A percentile compares a stretch with the other conserved stretches of the same genome.
These are phyloP conservation scores for Actenoides lindsayi DNA, from an alignment of 2,113 vertebrate genomes.

Conservation along the genomic window DNA sequence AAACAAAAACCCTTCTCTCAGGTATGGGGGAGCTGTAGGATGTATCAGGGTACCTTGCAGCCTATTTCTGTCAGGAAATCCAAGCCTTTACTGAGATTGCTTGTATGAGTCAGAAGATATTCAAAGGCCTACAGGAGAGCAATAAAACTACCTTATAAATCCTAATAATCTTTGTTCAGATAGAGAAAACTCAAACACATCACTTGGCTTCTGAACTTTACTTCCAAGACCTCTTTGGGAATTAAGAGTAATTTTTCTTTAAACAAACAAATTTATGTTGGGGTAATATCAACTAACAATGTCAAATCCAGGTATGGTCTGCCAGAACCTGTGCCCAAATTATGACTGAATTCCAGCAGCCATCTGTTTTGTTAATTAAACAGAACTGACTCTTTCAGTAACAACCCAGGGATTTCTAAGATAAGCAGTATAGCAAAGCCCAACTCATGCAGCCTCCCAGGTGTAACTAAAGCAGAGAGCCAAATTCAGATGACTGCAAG, in stretches of 20 bases:
- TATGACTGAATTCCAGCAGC: slow-evolving; percentile 12
- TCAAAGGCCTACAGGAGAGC: background rate
- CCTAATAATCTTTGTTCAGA: background rate
- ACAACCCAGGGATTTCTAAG: background rate
- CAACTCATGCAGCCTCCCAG: background rate
- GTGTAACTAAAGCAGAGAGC: slow-evolving; percentile 4
- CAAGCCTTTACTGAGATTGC: background rate
- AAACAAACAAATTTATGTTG: background rate
- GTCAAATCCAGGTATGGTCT: slow-evolving; percentile 2
- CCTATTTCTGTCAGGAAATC: background rate
- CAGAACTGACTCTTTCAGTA: background rate
- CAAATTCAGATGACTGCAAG: background rate
- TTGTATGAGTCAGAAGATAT: background rate
- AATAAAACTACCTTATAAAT: background rate
- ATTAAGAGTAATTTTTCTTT: background rate
- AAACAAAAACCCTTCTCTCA: background rate
- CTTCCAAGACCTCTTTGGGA: background rate
- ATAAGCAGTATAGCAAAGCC: background rate
- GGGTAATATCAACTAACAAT: background rate
- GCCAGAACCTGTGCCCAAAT: slow-evolving; percentile 24
- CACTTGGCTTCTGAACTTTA: background rate
- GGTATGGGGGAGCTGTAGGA: background rate
- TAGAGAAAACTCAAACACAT: background rate
- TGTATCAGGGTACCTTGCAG: background rate
- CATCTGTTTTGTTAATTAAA: slow-evolving; percentile 56